phyloP scores from a whole-genome alignment of 2,888 invertebrate genomes.

The Pammene fasciana region DNA sequence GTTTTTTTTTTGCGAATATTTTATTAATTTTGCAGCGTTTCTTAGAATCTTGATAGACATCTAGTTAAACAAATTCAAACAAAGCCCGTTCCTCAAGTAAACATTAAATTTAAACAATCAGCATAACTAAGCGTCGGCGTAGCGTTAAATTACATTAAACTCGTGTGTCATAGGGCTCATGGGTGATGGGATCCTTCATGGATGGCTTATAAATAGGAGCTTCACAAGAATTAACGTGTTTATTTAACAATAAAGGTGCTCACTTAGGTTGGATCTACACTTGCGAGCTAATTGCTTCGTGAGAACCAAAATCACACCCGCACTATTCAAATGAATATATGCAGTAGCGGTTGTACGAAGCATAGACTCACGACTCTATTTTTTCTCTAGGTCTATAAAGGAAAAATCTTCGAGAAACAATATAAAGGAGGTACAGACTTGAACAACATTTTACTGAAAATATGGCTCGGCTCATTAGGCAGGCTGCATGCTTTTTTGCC shows the following conservation, averaged over 20 bases:
- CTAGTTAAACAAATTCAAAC: conserved; percentile 1
- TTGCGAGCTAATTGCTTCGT: background rate
- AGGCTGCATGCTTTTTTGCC: too few species aligned
- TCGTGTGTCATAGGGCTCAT: conserved; percentile 1
- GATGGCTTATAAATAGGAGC: conserved; percentile 11
- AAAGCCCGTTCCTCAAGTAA: conserved; percentile 31
- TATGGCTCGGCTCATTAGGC: too few species aligned
- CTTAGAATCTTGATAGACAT: conserved; percentile 16
- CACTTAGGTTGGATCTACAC: background rate
- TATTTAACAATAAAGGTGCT: background rate
- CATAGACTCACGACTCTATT: too few species aligned
- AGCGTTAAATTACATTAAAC: conserved; percentile 46
- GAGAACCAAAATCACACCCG: background rate
- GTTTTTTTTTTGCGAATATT: too few species aligned
- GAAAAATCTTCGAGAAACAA: too few species aligned
- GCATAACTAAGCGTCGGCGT: conserved; percentile 46
- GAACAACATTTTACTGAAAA: too few species aligned
- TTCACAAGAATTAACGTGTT: background rate
- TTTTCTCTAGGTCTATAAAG: too few species aligned
- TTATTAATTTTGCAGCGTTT: too few species aligned
- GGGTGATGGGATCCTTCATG: conserved; percentile 2
- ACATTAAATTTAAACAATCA: conserved; percentile 38
- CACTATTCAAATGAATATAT: background rate
- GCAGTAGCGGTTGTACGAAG: background rate
- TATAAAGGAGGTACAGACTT: too few species aligned